Conservation (phyloP, 2,113 vertebrate genomes). For the Notarius quadriscutis region DNA sequence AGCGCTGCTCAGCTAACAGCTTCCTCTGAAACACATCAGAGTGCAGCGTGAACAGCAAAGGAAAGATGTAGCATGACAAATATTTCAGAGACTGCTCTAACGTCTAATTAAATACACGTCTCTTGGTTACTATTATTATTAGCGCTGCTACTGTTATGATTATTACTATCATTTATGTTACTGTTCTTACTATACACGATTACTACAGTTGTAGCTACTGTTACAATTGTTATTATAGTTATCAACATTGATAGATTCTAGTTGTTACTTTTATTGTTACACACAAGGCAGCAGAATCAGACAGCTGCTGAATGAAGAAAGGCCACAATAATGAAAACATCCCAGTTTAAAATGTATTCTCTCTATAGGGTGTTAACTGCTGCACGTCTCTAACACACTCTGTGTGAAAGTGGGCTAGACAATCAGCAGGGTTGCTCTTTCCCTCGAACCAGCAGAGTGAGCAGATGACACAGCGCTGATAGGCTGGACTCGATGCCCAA, state of each 20-base stretch:
- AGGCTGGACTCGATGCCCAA: conserved; percentile 43
- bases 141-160: neutral
- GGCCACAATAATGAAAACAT: neutral
- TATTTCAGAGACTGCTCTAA: neutral
- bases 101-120: neutral
- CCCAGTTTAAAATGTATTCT: neutral
- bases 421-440: conserved; percentile 23
- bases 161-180: neutral
- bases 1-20: conserved; percentile 70
- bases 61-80: neutral
- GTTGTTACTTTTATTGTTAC: neutral
- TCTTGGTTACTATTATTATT: neutral
- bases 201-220: neutral
- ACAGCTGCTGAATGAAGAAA: neutral
- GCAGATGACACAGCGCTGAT: conserved; percentile 23
- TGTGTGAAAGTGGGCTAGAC: conserved; percentile 13
- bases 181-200: neutral
- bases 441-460: conserved; percentile 43
- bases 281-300: neutral
- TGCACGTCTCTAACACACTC: neutral
- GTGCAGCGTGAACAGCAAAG: neutral
- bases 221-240: neutral
- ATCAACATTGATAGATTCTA: neutral
- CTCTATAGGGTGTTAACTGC: neutral
- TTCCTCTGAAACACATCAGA: conserved; percentile 72